Conservation (phyloP, 53 echinoderm and acorn worm genomes). For the Pentamera pediparva region DNA sequence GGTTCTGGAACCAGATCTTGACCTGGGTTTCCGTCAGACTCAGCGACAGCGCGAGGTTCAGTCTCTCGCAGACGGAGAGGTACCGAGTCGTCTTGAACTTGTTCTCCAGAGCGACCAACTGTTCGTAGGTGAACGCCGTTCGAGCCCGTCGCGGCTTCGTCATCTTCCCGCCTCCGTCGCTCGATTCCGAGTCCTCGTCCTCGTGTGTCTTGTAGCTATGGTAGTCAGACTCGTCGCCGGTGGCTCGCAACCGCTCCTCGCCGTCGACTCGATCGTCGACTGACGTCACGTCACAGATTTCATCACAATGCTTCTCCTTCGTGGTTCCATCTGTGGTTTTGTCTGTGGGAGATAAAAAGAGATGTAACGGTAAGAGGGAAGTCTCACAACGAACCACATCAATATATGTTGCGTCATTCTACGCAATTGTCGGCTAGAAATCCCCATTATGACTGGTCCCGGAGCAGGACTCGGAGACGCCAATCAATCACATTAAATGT, state of each 20-base stretch:
- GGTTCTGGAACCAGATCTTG: conserved; percentile 99
- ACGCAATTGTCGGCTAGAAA: too few species aligned
- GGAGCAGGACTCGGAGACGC: too few species aligned
- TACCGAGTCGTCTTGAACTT: conserved; percentile 97
- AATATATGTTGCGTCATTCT: too few species aligned
- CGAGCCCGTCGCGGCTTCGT: conserved; percentile 91
- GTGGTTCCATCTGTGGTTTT: background rate
- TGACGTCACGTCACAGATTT: conserved; percentile 1
- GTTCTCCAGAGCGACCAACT: conserved; percentile 91
- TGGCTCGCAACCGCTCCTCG: background rate
- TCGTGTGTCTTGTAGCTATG: background rate
- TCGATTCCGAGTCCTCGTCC: conserved; percentile 34
- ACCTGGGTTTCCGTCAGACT: conserved; percentile 97
- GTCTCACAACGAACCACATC: too few species aligned
- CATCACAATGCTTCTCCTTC: background rate
- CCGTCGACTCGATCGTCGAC: background rate
- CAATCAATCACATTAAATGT: too few species aligned
- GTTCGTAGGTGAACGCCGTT: conserved; percentile 98
- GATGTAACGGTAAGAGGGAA: too few species aligned
- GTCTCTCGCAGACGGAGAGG: conserved; percentile 88
- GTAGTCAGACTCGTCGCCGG: background rate
- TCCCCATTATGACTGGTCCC: too few species aligned
- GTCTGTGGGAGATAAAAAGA: background rate
- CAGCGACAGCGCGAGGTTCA: conserved; percentile 84
- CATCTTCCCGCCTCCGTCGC: conserved; percentile 63